phyloP scores from a whole-genome alignment of 2,888 invertebrate species.

The Antitype chi region DNA sequence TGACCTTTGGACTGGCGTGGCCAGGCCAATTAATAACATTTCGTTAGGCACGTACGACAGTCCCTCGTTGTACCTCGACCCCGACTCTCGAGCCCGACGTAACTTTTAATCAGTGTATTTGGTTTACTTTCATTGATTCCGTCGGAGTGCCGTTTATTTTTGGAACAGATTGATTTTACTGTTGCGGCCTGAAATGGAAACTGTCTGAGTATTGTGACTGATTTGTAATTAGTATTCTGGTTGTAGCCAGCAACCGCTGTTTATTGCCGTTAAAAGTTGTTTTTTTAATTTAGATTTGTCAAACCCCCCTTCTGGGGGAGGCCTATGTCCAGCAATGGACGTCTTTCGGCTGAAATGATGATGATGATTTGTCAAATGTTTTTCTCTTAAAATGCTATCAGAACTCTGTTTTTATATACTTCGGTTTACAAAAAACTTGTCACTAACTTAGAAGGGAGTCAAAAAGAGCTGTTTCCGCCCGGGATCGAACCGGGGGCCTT shows the following conservation, averaged over 20 bases:
- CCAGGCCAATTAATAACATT: conserved; percentile 67
- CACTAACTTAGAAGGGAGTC: too few relatives aligned
- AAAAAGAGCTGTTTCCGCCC: conserved; percentile 90
- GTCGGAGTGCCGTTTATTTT: conserved; percentile 50
- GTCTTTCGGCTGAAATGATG: too few relatives aligned
- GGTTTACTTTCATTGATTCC: conserved; percentile 65
- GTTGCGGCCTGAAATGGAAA: conserved; percentile 47
- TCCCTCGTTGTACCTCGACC: conserved; percentile 20
- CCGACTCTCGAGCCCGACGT: conserved; percentile 39
- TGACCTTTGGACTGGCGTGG: conserved; percentile 59
- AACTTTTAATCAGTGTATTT: conserved; percentile 72
- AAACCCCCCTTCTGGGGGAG: too few relatives aligned
- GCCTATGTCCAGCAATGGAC: too few relatives aligned
- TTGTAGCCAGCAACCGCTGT: background rate
- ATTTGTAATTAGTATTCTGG: conserved; percentile 13
- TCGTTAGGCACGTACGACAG: conserved; percentile 61
- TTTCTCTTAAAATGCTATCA: background rate
- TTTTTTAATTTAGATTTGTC: background rate
- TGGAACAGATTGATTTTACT: conserved; percentile 51
- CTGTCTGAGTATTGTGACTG: conserved; percentile 19
- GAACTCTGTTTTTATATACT: background rate
- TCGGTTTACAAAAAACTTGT: background rate
- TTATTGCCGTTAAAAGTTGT: conserved; percentile 9
- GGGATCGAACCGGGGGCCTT: conserved; percentile 93
- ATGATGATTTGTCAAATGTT: background rate